These are phyloP conservation scores for Nasonia longicornis DNA, from an alignment of 1,140 invertebrate genomes.

Conservation along the genomic window DNA sequence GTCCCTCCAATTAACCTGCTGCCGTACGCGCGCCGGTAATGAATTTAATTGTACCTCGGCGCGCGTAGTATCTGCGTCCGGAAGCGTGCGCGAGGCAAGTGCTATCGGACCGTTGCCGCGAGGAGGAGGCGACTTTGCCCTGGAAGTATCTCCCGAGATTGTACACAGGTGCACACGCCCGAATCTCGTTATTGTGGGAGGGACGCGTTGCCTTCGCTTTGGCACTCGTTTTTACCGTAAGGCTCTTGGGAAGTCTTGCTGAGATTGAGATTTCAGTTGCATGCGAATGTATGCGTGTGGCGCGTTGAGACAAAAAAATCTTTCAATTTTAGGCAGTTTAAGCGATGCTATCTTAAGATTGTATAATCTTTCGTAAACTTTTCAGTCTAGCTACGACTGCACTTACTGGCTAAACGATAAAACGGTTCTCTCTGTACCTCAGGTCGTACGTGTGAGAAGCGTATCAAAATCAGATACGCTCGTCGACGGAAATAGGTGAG, in stretches of 20 bases:
- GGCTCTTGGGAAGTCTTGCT: no score
- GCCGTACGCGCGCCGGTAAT: constrained; percentile 38
- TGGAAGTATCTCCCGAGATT: constrained; percentile 3
- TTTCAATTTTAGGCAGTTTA: no score
- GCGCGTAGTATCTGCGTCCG: constrained; percentile 36
- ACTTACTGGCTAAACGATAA: no score
- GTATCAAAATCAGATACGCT: constrained; percentile 8
- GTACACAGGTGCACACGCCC: neutral
- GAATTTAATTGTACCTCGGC: constrained; percentile 46
- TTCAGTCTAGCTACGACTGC: no score
- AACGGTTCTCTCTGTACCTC: neutral
- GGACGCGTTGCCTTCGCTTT: no score
- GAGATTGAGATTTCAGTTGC: no score
- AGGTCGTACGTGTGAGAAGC: neutral
- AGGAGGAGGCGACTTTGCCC: neutral
- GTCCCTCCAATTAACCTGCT: constrained; percentile 41
- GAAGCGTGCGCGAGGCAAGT: constrained; percentile 18
- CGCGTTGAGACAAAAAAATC: no score
- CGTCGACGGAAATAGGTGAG: neutral
- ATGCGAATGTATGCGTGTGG: no score
- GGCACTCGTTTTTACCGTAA: no score
- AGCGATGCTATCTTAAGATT: no score
- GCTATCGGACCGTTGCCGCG: neutral
- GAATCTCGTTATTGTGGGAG: neutral
- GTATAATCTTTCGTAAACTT: no score